Evolutionary conservation across 2,888 invertebrate species (phyloP).

Genomic region (Ischnus inquisitorius): DNA sequence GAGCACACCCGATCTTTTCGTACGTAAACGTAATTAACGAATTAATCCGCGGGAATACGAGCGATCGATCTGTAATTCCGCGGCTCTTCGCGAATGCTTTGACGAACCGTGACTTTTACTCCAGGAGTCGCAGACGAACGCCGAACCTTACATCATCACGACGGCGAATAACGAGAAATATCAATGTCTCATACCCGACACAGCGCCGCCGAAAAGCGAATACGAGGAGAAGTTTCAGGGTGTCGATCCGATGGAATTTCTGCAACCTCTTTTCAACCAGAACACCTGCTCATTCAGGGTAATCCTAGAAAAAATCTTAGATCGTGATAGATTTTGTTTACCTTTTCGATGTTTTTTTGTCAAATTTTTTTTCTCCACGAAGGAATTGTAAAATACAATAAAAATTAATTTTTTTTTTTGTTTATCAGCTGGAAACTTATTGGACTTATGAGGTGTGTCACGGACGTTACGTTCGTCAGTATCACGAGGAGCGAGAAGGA

Average conservation of each 20-base stretch:
- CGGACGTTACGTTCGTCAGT: constrained; percentile 96
- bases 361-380: no score
- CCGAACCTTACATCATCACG: constrained; percentile 89
- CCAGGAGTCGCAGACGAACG: constrained; percentile 81
- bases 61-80: neutral
- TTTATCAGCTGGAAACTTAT: constrained; percentile 91
- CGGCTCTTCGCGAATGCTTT: constrained; percentile 9
- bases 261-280: constrained; percentile 92
- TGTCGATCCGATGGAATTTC: constrained; percentile 91
- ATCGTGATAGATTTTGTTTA: neutral
- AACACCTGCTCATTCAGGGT: constrained; percentile 93
- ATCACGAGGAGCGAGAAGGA: constrained; percentile 97
- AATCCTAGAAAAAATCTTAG: constrained; percentile 50
- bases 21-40: constrained; percentile 75
- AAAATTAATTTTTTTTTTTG: neutral
- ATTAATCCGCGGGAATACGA: neutral
- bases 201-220: constrained; percentile 87
- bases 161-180: constrained; percentile 94
- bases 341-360: neutral
- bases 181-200: constrained; percentile 92
- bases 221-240: constrained; percentile 89
- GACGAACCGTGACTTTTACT: constrained; percentile 57
- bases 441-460: constrained; percentile 99
- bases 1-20: constrained; percentile 83
- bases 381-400: no score